Percentiles rank a stretch among this genome's conserved stretches.
Conservation (phyloP, 2,113 vertebrate species). For the Myotis yumanensis region DNA sequence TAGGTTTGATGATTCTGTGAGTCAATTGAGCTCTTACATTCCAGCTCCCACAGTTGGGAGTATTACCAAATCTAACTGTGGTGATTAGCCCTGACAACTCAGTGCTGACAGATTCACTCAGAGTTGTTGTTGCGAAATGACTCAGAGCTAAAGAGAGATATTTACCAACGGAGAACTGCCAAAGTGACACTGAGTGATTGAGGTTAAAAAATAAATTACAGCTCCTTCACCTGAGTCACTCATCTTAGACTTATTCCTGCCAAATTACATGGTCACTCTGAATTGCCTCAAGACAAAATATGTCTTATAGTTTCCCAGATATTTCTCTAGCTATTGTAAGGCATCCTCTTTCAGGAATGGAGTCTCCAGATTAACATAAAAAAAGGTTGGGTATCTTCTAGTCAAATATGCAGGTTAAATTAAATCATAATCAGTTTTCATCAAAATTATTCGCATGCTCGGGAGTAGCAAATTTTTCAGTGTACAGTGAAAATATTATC, state of each 20-base stretch:
- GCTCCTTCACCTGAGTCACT: constrained; percentile 49
- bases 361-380: not conserved
- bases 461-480: constrained; percentile 50
- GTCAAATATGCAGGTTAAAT: constrained; percentile 43
- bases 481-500: constrained; percentile 42
- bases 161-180: constrained; percentile 66
- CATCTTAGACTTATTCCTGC: constrained; percentile 40
- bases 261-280: constrained; percentile 55
- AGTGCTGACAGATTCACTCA: constrained; percentile 30
- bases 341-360: not conserved
- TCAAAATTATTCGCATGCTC: constrained; percentile 56
- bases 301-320: not conserved
- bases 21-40: not conserved
- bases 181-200: constrained; percentile 54
- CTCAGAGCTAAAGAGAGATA: constrained; percentile 25
- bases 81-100: constrained; percentile 54
- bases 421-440: constrained; percentile 60
- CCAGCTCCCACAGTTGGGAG: not conserved
- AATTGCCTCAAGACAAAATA: constrained; percentile 44
- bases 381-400: not conserved
- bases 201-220: constrained; percentile 70
- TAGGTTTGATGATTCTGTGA: not conserved
- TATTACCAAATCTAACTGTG: not conserved
- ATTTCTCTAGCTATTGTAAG: not conserved
- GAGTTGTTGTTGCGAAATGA: not conserved